Conservation (phyloP, 1,140 invertebrate genomes). For the Rhysida immarginata region DNA sequence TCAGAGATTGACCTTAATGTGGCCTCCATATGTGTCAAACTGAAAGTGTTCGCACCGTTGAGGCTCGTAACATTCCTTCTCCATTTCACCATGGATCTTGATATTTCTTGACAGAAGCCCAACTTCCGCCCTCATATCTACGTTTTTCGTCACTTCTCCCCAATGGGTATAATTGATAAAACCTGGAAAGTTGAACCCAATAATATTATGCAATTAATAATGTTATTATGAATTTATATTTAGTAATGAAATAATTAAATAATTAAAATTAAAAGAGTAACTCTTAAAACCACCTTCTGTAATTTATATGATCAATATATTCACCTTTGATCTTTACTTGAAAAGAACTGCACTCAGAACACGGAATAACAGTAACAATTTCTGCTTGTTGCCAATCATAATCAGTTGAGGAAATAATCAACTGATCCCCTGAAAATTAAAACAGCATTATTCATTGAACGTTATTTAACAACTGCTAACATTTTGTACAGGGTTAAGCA, state of each 20-base stretch:
- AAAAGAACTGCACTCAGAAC: conserved; percentile 12
- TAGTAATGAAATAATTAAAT: background rate
- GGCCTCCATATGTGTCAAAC: conserved; percentile 21
- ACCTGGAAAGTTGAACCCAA: conserved; percentile 13
- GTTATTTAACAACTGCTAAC: background rate
- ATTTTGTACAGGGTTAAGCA: too few relatives aligned
- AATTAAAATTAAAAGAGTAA: background rate
- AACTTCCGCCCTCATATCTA: conserved; percentile 26
- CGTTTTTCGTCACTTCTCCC: conserved; percentile 19
- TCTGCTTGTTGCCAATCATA: conserved; percentile 21
- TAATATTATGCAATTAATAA: too few relatives aligned
- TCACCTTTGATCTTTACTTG: conserved; percentile 17
- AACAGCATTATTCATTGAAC: background rate
- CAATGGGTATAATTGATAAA: conserved; percentile 16
- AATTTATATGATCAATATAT: background rate
- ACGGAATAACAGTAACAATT: conserved; percentile 14
- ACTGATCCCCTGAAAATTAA: conserved; percentile 12
- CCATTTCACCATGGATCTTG: conserved; percentile 20
- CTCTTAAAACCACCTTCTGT: background rate
- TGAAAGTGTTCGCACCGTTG: conserved; percentile 12
- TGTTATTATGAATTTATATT: too few relatives aligned
- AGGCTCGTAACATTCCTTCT: conserved; percentile 13
- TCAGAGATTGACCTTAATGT: conserved; percentile 17
- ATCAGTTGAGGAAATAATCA: conserved; percentile 20
- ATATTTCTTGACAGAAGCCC: conserved; percentile 25